Percentiles rank a stretch among this genome's conserved stretches.
These are phyloP conservation scores for Dendrolimus punctatus DNA, from an alignment of 1,140 invertebrate genomes.

Conservation along the genomic window DNA sequence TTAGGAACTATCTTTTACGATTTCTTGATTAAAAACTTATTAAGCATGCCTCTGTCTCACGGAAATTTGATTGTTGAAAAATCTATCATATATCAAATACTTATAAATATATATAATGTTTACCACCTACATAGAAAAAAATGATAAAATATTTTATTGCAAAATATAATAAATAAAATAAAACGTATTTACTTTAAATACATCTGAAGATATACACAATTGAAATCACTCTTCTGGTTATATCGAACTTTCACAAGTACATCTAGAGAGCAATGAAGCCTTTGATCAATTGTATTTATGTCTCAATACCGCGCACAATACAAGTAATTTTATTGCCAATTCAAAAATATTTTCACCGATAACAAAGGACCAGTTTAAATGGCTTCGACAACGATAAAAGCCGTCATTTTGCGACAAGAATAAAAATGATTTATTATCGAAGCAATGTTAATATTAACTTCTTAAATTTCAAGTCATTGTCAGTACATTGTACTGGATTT, in stretches of 20 bases:
- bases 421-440: constrained; percentile 37
- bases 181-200: too few relatives aligned
- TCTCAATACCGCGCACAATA: constrained; percentile 8
- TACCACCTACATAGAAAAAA: too few relatives aligned
- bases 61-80: too few relatives aligned
- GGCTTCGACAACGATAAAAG: constrained; percentile 26
- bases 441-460: constrained; percentile 23
- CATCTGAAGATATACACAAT: neutral
- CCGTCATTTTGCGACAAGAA: constrained; percentile 22
- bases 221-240: neutral
- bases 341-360: constrained; percentile 24
- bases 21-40: too few relatives aligned
- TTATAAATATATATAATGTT: too few relatives aligned
- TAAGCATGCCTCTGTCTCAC: too few relatives aligned
- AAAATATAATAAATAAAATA: too few relatives aligned
- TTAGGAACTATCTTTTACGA: too few relatives aligned
- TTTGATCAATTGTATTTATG: neutral
- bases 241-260: neutral
- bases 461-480: constrained; percentile 14
- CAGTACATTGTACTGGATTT: neutral
- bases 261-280: too few relatives aligned
- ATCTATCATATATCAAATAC: too few relatives aligned
- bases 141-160: too few relatives aligned
- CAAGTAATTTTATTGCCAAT: constrained; percentile 15
- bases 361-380: constrained; percentile 25